phyloP scores from a whole-genome alignment of 2,888 invertebrate species.

The Patella depressa region DNA sequence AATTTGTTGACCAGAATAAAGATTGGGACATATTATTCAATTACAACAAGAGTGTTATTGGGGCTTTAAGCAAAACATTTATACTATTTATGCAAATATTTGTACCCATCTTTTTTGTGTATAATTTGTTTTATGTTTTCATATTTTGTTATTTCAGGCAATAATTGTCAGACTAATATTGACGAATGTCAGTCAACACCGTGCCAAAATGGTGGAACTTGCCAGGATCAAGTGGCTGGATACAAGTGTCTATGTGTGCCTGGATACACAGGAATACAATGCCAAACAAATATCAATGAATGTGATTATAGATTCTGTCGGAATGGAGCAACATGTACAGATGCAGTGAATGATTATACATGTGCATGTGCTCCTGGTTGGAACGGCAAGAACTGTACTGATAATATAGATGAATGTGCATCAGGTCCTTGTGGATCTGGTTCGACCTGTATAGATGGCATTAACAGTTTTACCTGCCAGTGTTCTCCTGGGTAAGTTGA shows the following conservation, averaged over 20 bases:
- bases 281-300: constrained; percentile 43
- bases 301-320: constrained; percentile 35
- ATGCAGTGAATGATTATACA: constrained; percentile 75
- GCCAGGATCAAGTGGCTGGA: constrained; percentile 90
- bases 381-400: constrained; percentile 75
- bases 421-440: constrained; percentile 63
- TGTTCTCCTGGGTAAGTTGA: constrained; percentile 29
- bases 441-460: constrained; percentile 42
- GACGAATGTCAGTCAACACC: constrained; percentile 79
- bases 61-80: too few relatives aligned
- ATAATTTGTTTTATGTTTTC: too few relatives aligned
- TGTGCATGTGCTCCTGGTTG: constrained; percentile 79
- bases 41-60: too few relatives aligned
- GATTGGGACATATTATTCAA: too few relatives aligned
- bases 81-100: too few relatives aligned
- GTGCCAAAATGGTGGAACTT: constrained; percentile 92
- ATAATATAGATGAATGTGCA: constrained; percentile 82
- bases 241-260: constrained; percentile 65
- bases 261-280: constrained; percentile 60
- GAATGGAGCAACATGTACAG: constrained; percentile 42
- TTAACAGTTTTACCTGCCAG: constrained; percentile 42
- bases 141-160: constrained; percentile 38
- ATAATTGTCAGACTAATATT: constrained; percentile 64
- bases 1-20: too few relatives aligned
- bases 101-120: too few relatives aligned